Evolutionary conservation across 1,140 invertebrate species (phyloP).

Genomic region (Monomorium pharaonis): DNA sequence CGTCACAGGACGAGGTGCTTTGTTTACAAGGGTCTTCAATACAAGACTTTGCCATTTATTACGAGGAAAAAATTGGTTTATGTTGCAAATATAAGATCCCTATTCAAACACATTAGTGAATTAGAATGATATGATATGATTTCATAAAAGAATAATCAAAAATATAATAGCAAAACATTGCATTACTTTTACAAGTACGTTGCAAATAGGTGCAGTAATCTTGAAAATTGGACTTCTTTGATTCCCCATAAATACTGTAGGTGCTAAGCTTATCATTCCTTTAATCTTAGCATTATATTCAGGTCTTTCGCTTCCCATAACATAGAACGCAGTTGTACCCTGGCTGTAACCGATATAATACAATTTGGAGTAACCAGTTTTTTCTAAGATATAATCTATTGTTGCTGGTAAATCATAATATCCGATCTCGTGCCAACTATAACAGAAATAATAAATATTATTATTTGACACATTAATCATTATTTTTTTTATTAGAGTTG

Average conservation of each 20-base stretch:
- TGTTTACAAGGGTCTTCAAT: conserved; percentile 78
- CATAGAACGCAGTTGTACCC: conserved; percentile 84
- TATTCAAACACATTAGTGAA: conserved; percentile 77
- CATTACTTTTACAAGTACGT: conserved; percentile 80
- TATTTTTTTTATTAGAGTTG: neutral
- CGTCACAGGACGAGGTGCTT: conserved; percentile 78
- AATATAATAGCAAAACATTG: conserved; percentile 40
- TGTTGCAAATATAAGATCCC: conserved; percentile 82
- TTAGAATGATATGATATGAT: conserved; percentile 56
- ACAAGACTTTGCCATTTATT: conserved; percentile 80
- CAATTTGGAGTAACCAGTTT: conserved; percentile 84
- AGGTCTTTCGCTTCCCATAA: conserved; percentile 88
- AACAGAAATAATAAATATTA: conserved; percentile 47
- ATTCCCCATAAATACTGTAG: conserved; percentile 85
- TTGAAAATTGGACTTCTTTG: conserved; percentile 82
- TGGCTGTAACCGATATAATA: conserved; percentile 88
- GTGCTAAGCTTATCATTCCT: conserved; percentile 88
- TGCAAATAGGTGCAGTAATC: conserved; percentile 76
- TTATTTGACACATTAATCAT: neutral
- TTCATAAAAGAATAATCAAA: neutral
- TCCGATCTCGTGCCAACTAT: conserved; percentile 86
- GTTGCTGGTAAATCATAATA: conserved; percentile 86
- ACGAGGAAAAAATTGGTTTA: conserved; percentile 81
- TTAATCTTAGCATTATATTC: conserved; percentile 89
- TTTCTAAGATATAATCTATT: conserved; percentile 86